Base-by-base conservation (phyloP, 2,888 invertebrate species). In the Desoria tigrina region DNA sequence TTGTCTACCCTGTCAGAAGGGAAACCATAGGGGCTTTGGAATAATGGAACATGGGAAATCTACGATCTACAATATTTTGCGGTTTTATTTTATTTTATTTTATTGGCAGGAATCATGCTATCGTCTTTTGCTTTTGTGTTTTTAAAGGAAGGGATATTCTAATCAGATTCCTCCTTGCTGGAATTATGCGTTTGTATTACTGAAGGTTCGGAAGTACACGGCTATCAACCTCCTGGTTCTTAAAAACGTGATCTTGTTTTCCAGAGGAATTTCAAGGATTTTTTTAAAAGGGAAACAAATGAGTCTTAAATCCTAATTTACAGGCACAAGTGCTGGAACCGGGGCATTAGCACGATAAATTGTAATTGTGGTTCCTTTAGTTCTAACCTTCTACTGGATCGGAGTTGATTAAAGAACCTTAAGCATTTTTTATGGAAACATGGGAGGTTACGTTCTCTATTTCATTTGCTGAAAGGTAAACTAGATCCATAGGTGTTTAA, bases 311-410 rank as follows among this genome's bases (percentile, higher is more conserved):
- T 23, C 14, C 42, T 57, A 24, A 57, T 57, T 57, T 57, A 57
- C 57, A 57, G n/a, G n/a, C 39, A 24, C 24, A 55, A 28, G n/a
- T n/a, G n/a, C 55, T 28, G 55, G 55, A 51, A 51, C 57, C 21
- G 42, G 57, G 24, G 57, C 42, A 57, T 37, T 57, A 57, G 57
- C 57, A 57, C 42, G 37, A 57, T 57, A 57, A 57, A 57, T 57
- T 57, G 57, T 57, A 57, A 57, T 57, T 57, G 39, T 57, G 57
- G 51, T 51, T 51, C 4, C 24, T 9, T 51, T 24, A 45, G 45
- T 9, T 45, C 45, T 45, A 45, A 16, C 4, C 6, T 16, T 11
- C 32, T 11, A n/a, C n/a, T n/a, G 11, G 32, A 32, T 7, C 6
- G 4, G 4, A 45, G 45, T 45, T 45, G 45, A 45, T 45, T 45